These are phyloP conservation scores for Mythimna impura DNA, from an alignment of 2,888 invertebrate species.

Conservation along the genomic window DNA sequence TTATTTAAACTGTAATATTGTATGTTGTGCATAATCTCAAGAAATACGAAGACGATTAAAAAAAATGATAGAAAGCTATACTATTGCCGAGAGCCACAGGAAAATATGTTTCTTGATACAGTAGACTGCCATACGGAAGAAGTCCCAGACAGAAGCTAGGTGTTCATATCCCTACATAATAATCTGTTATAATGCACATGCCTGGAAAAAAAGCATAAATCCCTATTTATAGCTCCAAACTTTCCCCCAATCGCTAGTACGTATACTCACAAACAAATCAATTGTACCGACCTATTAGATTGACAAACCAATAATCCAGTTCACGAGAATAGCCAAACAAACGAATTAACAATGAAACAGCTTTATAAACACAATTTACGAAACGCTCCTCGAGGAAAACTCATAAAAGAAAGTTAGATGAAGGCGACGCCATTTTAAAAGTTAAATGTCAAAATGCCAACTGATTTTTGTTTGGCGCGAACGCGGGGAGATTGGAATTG, in stretches of 20 bases:
- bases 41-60: too few species aligned
- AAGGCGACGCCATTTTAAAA: constrained; percentile 64
- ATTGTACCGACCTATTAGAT: constrained; percentile 59
- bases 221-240: background rate
- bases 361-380: constrained; percentile 69
- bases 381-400: constrained; percentile 61
- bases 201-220: background rate
- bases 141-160: too few species aligned
- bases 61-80: background rate
- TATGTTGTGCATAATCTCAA: too few species aligned
- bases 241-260: constrained; percentile 14
- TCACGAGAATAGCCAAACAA: constrained; percentile 55
- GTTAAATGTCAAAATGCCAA: constrained; percentile 65
- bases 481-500: constrained; percentile 36
- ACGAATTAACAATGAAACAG: constrained; percentile 64
- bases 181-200: background rate
- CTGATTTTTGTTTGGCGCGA: constrained; percentile 44
- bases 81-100: background rate
- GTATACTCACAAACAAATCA: constrained; percentile 49
- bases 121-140: background rate
- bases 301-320: constrained; percentile 66
- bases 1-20: background rate
- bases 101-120: background rate
- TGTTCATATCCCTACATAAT: background rate
- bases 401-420: constrained; percentile 69